Conservation (phyloP, 2,888 invertebrate genomes). For the Hesperia comma region DNA sequence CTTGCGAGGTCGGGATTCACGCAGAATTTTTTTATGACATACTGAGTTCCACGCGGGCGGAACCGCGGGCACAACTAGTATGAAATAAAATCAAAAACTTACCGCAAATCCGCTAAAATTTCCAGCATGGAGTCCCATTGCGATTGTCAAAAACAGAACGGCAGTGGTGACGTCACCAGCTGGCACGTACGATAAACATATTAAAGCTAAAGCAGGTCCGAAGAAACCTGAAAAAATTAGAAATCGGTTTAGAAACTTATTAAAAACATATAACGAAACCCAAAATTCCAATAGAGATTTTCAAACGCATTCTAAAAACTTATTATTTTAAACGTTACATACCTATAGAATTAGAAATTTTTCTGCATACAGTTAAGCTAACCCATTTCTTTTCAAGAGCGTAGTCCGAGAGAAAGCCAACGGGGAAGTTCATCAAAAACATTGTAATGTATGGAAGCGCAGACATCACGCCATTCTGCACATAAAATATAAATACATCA, state of each 20-base stretch:
- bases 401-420: slow-evolving; percentile 73
- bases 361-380: slow-evolving; percentile 71
- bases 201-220: slow-evolving; percentile 85
- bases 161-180: slow-evolving; percentile 75
- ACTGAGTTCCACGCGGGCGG: too few relatives aligned
- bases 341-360: not conserved
- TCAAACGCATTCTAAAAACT: too few relatives aligned
- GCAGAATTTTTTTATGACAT: too few relatives aligned
- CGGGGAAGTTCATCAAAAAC: slow-evolving; percentile 77
- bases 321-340: not conserved
- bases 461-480: slow-evolving; percentile 85
- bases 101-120: slow-evolving; percentile 37
- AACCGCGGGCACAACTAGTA: too few relatives aligned
- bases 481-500: too few relatives aligned
- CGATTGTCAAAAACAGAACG: slow-evolving; percentile 84
- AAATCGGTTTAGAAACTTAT: not conserved
- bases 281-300: too few relatives aligned
- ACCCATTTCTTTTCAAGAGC: slow-evolving; percentile 73
- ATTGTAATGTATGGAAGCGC: slow-evolving; percentile 87
- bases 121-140: slow-evolving; percentile 86
- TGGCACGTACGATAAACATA: slow-evolving; percentile 79
- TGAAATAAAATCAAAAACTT: not conserved
- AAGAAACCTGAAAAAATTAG: slow-evolving; percentile 46
- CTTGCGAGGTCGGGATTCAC: too few relatives aligned
- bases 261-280: too few relatives aligned